Evolutionary conservation across 2,797 vertebrate species (phyloP).

Genomic region (Argya squamiceps): DNA sequence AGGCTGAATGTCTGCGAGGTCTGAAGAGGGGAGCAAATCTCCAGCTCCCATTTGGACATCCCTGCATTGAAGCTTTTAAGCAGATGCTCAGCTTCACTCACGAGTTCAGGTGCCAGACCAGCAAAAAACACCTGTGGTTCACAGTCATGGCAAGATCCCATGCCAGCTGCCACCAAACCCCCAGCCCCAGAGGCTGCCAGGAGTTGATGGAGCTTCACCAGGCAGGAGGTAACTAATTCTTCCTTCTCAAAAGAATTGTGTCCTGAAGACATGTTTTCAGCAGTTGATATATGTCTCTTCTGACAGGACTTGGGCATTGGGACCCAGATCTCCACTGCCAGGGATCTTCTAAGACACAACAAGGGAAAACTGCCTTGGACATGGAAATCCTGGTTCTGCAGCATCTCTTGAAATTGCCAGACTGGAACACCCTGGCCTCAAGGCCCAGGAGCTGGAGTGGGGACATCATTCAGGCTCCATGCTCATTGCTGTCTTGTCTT

Average conservation of each 20-base stretch:
- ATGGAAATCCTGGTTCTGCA: not conserved
- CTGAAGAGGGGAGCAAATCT: not conserved
- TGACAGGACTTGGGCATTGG: not conserved
- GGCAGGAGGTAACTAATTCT: not conserved
- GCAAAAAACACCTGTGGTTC: not conserved
- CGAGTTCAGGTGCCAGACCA: not conserved
- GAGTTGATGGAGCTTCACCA: not conserved
- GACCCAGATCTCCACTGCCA: not conserved
- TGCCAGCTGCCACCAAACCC: not conserved
- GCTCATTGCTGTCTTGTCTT: not conserved
- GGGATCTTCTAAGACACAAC: not conserved
- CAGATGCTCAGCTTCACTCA: not conserved
- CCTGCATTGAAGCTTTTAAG: not conserved
- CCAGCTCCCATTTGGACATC: not conserved
- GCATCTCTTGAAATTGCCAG: not conserved
- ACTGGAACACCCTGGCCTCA: not conserved
- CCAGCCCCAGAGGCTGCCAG: not conserved
- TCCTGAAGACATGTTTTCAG: not conserved
- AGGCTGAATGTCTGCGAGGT: not conserved
- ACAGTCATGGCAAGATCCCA: rapidly evolving
- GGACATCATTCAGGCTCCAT: not conserved
- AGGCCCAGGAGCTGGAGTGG: not conserved
- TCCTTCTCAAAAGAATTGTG: not conserved
- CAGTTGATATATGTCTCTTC: not conserved
- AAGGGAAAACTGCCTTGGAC: not conserved